Base-by-base conservation (phyloP, 2,797 vertebrate species). In the Eurystomus glaucurus region DNA sequence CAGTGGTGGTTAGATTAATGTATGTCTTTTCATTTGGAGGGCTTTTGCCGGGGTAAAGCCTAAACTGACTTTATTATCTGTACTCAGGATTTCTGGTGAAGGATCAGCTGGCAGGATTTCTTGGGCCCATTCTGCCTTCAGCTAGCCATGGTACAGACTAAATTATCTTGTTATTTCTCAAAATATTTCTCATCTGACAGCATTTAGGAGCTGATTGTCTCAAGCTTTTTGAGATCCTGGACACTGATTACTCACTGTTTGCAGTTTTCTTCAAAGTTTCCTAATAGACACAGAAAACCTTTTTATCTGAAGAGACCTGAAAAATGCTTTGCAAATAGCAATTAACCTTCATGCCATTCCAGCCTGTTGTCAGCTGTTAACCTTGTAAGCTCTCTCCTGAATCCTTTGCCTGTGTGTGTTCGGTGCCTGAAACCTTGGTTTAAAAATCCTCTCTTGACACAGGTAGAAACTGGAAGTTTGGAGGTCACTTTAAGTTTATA, bases 261-360 rank as follows among this genome's bases (percentile, higher is more conserved):
- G 84, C 50, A 72, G 13, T 88, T 95, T 78, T n/a, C 52, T 46
- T 80, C 68, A 1, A 90, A 88, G 71, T 95, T 96, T 93, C 55
- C 74, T 93, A 61, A 88, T 54, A 64, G 75, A 77, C 65, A 91
- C 60, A 61, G 89, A 93, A 93, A 94, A 64, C 51, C 70, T 92
- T 91, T 37, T 92, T 83, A 60, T 89, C 68, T 83, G 60, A 64
- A 79, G 75, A 87, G 94, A 80, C 81, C 78, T 66, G 55, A 28
- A 75, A 92, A 80, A 52, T 75, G 64, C 91, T 93, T 88, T 88
- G 87, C 78, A 96, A 96, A 89, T 74, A 90, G 52, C 64, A 95
- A 93, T 94, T 95, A 96, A 95, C 91, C 91, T 92, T 51, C 13
- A 1, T 61, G 91, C 78, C 71, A 46, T 68, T 93, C 70, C 51